Conservation (phyloP, 2,888 invertebrate species). For the Noctua janthina region DNA sequence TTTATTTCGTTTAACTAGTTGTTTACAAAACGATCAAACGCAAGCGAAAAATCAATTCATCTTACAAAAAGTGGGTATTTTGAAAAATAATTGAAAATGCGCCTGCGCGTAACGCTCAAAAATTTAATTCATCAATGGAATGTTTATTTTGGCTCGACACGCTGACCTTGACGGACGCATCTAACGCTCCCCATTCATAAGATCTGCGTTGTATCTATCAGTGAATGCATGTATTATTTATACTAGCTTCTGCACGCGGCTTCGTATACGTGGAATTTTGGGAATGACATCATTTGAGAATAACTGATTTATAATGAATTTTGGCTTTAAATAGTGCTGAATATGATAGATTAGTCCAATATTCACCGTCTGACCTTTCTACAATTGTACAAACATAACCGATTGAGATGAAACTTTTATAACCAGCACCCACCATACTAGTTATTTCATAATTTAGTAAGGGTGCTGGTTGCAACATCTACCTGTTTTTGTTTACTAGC, state of each 20-base stretch:
- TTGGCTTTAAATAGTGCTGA: not conserved
- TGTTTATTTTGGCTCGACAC: slow-evolving; percentile 63
- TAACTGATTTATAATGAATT: not conserved
- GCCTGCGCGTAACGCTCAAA: slow-evolving; percentile 31
- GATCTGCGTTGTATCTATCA: slow-evolving; percentile 57
- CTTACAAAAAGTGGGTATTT: slow-evolving; percentile 43
- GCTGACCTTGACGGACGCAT: slow-evolving; percentile 62
- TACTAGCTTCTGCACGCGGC: slow-evolving; percentile 18
- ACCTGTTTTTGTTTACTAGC: too few species aligned
- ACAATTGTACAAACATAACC: not conserved
- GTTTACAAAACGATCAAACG: slow-evolving; percentile 44
- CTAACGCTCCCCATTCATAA: slow-evolving; percentile 56
- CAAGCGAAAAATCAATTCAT: slow-evolving; percentile 41
- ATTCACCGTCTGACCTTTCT: not conserved
- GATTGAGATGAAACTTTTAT: not conserved
- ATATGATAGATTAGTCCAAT: not conserved
- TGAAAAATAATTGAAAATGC: slow-evolving; percentile 29
- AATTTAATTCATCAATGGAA: slow-evolving; percentile 59
- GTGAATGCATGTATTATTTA: slow-evolving; percentile 54
- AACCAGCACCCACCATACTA: too few species aligned
- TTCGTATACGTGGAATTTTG: slow-evolving; percentile 10
- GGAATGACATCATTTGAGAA: slow-evolving; percentile 10
- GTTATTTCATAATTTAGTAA: too few species aligned
- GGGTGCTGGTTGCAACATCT: too few species aligned
- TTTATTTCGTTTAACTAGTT: slow-evolving; percentile 36